Evolutionary conservation across 1,140 invertebrate species (phyloP), one percentile per base, ranked within the genome.

Genomic region (Ephestia elutella): DNA sequence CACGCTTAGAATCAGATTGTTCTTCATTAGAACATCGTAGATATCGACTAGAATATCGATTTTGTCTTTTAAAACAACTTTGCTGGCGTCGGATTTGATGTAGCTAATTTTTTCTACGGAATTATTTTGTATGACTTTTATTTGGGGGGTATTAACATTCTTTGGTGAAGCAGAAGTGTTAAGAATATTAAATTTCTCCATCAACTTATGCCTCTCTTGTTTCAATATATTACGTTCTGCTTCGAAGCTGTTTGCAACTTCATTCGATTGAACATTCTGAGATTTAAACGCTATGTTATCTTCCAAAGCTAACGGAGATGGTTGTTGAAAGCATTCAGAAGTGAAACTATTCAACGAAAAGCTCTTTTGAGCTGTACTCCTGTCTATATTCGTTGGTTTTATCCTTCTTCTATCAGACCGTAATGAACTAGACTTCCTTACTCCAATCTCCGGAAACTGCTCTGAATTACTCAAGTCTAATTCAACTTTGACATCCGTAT

Each of bases 151-250:
- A n/a, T 54, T 53, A n/a, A 67, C 54, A 3, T 55, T 8, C 58
- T 76, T 84, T 5, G 71, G 67, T 0, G 75, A 62, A 2, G 69
- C 50, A 9, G 72, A 66, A 13, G 75, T 80, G 54, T 78, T 85
- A 20, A 89, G 62, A 59, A 82, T 78, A 59, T 86, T 89, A 56
- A 90, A 90, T 68, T 89, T 90, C 57, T 88, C 83, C 75, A 88
- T 86, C n/a, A 90, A 62, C 55, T 87, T 90, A 13, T 87, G 82
- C 13, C 81, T 65, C 50, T 89, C 87, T 25, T 82, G 77, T 62
- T 86, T 86, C 13, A 90, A 62, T 3, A 90, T 80, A 56, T 76
- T 86, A 21, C 87, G 61, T 63, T 90, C 89, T 0, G 71, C 69
- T 35, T 87, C 83, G 56, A 85, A 89, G 11, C 65, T 78, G 17